Evolutionary conservation across 2,888 invertebrate species (phyloP), one percentile per base, ranked within the genome.

Genomic region (Eupithecia inturbata): DNA sequence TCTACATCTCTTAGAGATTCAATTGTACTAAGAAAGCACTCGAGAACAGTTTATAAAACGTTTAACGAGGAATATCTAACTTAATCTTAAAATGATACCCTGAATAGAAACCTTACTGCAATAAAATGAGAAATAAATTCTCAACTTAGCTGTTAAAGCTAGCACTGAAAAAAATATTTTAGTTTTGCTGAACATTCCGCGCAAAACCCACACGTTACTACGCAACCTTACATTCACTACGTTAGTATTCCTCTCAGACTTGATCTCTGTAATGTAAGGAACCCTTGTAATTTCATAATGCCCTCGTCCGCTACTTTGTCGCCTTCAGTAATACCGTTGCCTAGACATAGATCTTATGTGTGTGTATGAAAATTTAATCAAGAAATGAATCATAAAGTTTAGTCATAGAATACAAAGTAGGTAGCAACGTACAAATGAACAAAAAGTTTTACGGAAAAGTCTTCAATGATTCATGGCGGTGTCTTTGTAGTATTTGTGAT

Each of bases 261-360:
- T 72, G 75, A 75, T 73, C 64, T 70, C 64, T 12, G 71, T 71
- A 68, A 73, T 70, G 68, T 71, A 73, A 73, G 73, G 49, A 73
- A 69, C 70, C 73, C 68, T 68, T 76, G 73, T 76, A 76, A 76
- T 71, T 73, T 73, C 76, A 76, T 76, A 73, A 76, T 73, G 73
- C 53, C 22, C 36, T 72, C 66, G 71, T 69, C 71, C 68, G 73
- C 73, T 60, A 71, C 76, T 76, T 73, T 73, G 71, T 68, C 71
- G 71, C 62, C 71, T 67, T 62, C 68, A 70, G 66, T 64, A 73
- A 76, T 71, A 63, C 75, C 49, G 12, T 45, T 71, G 64, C 60
- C 68, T 71, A 66, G 63, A 75, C 41, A 68, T 36, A 53, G 33
- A 64, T 68, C 49, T 68, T 28, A 66, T 68, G 72, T 68, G 70